A percentile compares a stretch with the other conserved stretches of the same genome.
Conservation (phyloP, 1,140 invertebrate genomes). For the Plectrocnemia conspersa region DNA sequence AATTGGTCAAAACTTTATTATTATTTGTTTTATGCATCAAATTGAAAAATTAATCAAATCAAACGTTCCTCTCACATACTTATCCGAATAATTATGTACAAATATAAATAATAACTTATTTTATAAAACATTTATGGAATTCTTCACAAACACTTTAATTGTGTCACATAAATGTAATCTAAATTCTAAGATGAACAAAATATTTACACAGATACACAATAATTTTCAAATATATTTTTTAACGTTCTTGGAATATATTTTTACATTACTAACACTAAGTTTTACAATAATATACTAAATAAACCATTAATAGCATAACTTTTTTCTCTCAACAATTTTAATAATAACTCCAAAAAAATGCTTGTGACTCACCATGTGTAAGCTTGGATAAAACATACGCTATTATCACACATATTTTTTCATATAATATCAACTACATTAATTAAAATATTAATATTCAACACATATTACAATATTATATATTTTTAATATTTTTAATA, state of each 20-base stretch:
- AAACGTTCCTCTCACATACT: no score
- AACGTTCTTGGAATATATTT: neutral
- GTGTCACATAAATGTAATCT: constrained; percentile 28
- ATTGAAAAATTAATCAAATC: no score
- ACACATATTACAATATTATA: neutral
- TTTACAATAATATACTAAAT: neutral
- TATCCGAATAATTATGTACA: neutral
- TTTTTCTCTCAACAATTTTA: no score
- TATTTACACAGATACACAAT: neutral
- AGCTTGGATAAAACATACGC: no score
- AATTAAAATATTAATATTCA: neutral
- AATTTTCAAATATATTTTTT: neutral
- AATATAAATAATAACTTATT: constrained; percentile 20
- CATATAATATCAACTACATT: neutral
- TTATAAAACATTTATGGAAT: constrained; percentile 35
- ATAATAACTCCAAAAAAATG: no score
- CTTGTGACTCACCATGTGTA: no score
- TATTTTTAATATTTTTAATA: neutral
- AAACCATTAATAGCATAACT: neutral
- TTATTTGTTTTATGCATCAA: no score
- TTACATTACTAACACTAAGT: neutral
- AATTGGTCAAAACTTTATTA: no score
- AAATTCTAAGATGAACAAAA: neutral
- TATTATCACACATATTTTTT: constrained; percentile 23
- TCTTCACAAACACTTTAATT: constrained; percentile 31